Evolutionary conservation across 2,888 invertebrate species (phyloP), one percentile per base, ranked within the genome.

Genomic region (Ethmia dodecea): DNA sequence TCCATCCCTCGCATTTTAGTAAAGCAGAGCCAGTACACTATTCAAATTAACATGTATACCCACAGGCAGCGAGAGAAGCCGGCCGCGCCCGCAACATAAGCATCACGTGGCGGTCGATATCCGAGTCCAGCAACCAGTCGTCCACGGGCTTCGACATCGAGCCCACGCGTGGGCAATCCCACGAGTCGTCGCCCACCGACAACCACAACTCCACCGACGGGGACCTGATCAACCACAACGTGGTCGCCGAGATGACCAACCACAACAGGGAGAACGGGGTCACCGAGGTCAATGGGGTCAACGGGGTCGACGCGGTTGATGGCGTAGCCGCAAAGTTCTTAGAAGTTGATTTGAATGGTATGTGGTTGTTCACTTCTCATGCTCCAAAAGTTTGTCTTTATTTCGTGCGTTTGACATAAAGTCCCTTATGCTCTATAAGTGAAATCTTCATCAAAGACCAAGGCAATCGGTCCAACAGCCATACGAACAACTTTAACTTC

Each of bases 61-160:
- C 15, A 3, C 61, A 79, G 83, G 67, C 69, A 1, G 60, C 77
- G 10, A 58, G 74, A 40, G 79, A 78, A 48, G 44, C 67, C 3
- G 66, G 65, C 1, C 61, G 83, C 1, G 64, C 65, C 1, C 62
- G 86, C 2, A 77, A 83, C 56, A 74, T 86, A 35, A 86, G 86
- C 59, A 84, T 86, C 39, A 86, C 84, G 0, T 86, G 86, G 86
- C 68, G 87, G 0, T 86, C 86, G 1, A 66, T 86, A 40, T 86
- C 86, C 0, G 86, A 86, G 38, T 86, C 84, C 3, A 80, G 80
- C 51, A 86, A 86, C 61, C 81, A 81, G 28, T 83, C 81, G 1
- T 80, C 78, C 1, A 73, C 67, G 28, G 76, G 75, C 4, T 71
- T 80, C 52, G 75, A 75, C 40, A 45, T 70, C 28, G 55, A 63